Conservation (phyloP, 2,113 vertebrate species). For the Saguinus imperator region DNA sequence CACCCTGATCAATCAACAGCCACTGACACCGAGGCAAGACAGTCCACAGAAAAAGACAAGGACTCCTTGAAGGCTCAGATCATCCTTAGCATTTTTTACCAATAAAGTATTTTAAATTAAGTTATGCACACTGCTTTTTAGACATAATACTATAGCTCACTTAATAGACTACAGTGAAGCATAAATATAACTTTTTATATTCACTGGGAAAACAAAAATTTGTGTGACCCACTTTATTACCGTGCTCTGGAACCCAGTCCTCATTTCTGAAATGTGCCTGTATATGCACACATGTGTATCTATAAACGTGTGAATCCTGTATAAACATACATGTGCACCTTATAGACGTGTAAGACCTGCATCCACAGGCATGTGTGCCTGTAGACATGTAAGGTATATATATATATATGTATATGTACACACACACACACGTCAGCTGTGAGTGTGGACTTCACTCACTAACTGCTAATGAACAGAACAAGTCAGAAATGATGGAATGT, state of each 20-base stretch:
- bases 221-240: too few relatives aligned
- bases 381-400: accelerated
- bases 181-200: not conserved
- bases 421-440: not conserved
- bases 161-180: not conserved
- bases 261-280: too few relatives aligned
- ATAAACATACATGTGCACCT: not conserved
- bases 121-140: not conserved
- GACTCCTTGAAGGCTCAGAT: not conserved
- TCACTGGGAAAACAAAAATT: too few relatives aligned
- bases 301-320: not conserved
- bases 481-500: not conserved
- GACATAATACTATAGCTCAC: not conserved
- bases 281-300: accelerated
- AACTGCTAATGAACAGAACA: not conserved
- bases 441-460: not conserved
- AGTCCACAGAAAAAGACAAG: not conserved
- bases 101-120: not conserved
- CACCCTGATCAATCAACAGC: not conserved
- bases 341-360: too few relatives aligned
- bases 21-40: not conserved
- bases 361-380: too few relatives aligned
- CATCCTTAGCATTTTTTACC: not conserved
- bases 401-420: too few relatives aligned
- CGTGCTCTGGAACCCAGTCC: too few relatives aligned